Base-by-base conservation (phyloP, 2,888 invertebrate genomes). In the Coecobrya sp. region DNA sequence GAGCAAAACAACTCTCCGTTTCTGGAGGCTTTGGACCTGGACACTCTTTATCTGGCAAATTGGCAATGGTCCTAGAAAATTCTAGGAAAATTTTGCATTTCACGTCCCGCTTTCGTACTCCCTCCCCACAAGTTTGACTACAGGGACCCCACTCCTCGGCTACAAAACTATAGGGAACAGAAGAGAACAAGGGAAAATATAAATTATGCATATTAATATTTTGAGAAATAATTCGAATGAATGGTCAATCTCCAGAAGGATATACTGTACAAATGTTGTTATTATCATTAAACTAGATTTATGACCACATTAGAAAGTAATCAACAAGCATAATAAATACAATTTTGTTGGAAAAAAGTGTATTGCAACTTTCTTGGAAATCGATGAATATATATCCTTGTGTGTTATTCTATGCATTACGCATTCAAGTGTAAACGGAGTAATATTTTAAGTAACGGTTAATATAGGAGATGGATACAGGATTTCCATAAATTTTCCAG, bases 11-110 rank as follows among this genome's bases (percentile, higher is more conserved):
- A 95, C 97, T 96, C 95, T 98, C 98, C 0, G 97, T 97, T 94
- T 98, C 98, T 0, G 97, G 95, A 0, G 99, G 99, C 95, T 98
- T 98, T 0, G 97, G 97, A 0, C 98, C 98, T 95, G 97, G 97
- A 95, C 99, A 99, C 95, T 98, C 97, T 86, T 97, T 97, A 95
- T 99, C 98, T 0, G 98, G 98, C 11, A 99, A 96, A 94, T 97
- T 98, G 5, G 98, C 98, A 86, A 98, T 97, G 0, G 98, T 98
- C 94, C 97, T 97, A 90, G 98, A 98, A 96, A 98, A 99, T 96
- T 98, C 98, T 93, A 99, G 96, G 96, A 98, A 99, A 95, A 99
- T 99, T 96, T 98, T 98, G 96, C 99, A 99, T 95, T 98, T 97
- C n/a, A 99, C 99, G 95, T 97, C 97, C 49, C 99, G 97, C 94